phyloP scores from a whole-genome alignment of 2,113 vertebrate species.

The Mustela nigripes region DNA sequence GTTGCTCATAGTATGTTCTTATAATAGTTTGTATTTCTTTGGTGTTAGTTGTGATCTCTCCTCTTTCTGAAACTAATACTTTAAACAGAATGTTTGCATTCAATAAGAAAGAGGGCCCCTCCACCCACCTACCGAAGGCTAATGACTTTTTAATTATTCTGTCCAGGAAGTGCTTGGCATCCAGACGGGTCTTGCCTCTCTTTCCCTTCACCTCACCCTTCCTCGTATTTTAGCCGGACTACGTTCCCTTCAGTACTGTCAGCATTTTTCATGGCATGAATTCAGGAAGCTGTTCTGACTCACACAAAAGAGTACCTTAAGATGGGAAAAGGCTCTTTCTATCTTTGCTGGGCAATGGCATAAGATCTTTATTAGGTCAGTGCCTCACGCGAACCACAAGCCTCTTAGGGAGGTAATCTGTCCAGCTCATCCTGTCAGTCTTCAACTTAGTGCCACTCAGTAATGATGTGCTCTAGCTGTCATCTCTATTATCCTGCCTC shows the following conservation, averaged over 20 bases:
- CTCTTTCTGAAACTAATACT: background rate
- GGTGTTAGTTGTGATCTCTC: no score
- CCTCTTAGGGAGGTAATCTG: constrained; percentile 74
- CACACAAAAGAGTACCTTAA: background rate
- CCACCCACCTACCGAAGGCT: background rate
- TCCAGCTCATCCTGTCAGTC: constrained; percentile 78
- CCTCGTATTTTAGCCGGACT: background rate
- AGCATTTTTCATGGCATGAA: background rate
- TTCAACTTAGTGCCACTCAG: constrained; percentile 73
- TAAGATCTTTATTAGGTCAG: constrained; percentile 68
- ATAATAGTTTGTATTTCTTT: no score
- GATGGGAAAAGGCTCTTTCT: background rate
- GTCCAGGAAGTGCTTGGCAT: background rate
- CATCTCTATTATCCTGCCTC: constrained; percentile 56
- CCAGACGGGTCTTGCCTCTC: background rate
- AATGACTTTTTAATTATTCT: background rate
- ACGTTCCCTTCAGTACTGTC: background rate
- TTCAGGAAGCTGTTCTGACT: background rate
- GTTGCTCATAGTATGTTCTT: no score
- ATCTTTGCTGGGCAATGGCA: constrained; percentile 38
- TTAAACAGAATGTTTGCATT: background rate
- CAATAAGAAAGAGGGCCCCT: background rate
- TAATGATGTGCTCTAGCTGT: constrained; percentile 41
- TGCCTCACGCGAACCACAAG: background rate
- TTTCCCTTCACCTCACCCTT: background rate